Conservation (phyloP, 2,888 invertebrate species). For the Eudasyphora cyanicolor region DNA sequence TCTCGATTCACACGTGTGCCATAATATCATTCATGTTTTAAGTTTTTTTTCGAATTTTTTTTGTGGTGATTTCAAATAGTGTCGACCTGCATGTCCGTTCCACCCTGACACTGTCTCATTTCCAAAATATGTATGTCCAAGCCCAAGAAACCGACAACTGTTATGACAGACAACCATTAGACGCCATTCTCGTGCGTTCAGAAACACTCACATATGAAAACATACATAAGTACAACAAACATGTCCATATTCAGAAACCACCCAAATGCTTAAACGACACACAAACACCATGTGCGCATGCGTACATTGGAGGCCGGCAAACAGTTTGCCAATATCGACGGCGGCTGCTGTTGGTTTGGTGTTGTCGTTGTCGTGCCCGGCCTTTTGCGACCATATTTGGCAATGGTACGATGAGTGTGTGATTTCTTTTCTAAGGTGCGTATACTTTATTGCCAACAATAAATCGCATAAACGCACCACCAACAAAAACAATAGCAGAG, state of each 20-base stretch:
- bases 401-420: not conserved
- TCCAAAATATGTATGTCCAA: not conserved
- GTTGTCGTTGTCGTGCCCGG: conserved; percentile 37
- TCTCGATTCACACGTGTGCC: not conserved
- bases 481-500: conserved; percentile 5
- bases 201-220: no score
- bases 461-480: conserved; percentile 7
- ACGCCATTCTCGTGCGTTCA: conserved; percentile 44
- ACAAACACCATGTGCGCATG: not conserved
- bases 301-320: not conserved
- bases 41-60: no score
- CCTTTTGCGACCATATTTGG: conserved; percentile 52
- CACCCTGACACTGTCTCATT: not conserved
- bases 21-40: not conserved
- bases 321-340: not conserved
- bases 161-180: conserved; percentile 52
- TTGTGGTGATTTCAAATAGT: no score
- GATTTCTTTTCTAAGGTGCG: conserved; percentile 51
- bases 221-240: not conserved
- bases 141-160: conserved; percentile 13
- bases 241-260: not conserved
- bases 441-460: conserved; percentile 20
- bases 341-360: not conserved
- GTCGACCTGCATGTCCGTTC: not conserved
- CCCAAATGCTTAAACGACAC: no score